A percentile compares a stretch with the other conserved stretches of the same genome.
Evolutionary conservation across 2,888 invertebrate species (phyloP).

Genomic region (Coenonympha arcania): DNA sequence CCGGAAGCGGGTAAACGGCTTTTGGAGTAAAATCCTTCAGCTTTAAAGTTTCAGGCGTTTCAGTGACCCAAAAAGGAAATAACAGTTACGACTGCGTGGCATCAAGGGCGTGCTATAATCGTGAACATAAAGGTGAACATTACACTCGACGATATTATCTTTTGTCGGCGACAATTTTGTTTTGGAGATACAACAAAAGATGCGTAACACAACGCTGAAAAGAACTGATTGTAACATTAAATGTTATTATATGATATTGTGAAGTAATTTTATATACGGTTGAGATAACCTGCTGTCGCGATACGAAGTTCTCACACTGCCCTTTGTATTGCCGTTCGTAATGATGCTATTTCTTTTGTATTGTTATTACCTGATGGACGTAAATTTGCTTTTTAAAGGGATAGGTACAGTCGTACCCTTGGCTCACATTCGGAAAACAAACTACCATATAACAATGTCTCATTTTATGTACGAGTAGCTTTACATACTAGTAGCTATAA

Average conservation of each 20-base stretch:
- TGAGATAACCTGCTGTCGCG: constrained; percentile 25
- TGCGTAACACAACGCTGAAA: constrained; percentile 41
- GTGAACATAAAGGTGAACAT: constrained; percentile 36
- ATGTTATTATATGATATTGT: constrained; percentile 44
- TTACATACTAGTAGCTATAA: too few relatives aligned
- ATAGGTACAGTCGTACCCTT: not conserved
- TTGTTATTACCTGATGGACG: not conserved
- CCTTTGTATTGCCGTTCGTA: constrained; percentile 3
- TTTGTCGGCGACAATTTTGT: constrained; percentile 45
- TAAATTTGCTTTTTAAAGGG: not conserved
- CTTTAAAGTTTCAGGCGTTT: not conserved
- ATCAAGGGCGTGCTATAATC: constrained; percentile 27
- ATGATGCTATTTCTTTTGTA: constrained; percentile 5
- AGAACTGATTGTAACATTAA: constrained; percentile 48
- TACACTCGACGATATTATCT: constrained; percentile 41
- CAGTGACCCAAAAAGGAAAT: not conserved
- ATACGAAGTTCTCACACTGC: constrained; percentile 6
- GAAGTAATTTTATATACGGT: constrained; percentile 38
- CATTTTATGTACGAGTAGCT: too few relatives aligned
- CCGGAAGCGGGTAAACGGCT: too few relatives aligned
- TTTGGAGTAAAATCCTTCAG: not conserved
- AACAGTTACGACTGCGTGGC: constrained; percentile 1
- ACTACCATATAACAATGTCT: not conserved
- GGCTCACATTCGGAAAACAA: not conserved
- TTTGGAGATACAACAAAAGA: constrained; percentile 43